Evolutionary conservation across 64 coral and sea anemone genomes (phyloP), one percentile per base, ranked within the genome.

Genomic region (Actinia equina): DNA sequence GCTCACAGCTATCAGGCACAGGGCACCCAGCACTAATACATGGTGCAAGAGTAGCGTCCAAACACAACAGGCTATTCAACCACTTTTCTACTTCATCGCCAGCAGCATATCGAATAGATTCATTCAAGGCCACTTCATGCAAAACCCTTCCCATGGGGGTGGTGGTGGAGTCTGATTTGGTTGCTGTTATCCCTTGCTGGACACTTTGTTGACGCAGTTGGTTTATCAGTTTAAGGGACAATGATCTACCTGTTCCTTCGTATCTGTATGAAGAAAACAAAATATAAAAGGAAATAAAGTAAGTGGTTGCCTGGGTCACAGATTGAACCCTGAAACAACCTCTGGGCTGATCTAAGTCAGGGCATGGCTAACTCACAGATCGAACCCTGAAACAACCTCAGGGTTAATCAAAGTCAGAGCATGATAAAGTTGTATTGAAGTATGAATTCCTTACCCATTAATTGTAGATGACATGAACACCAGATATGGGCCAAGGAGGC

Each of bases 401-500:
- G 30, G 62, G 62, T 5, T n/a, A 5, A 65, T n/a, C 20, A 23
- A 10, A 8, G 5, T 23, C 5, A 65, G 62, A 5, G n/a, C 4
- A 6, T 7, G 62, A 25, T 4, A 23, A 19, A n/a, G 62, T 0
- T 37, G 25, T 30, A 10, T 15, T 15, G 12, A 12, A 13, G 3
- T 59, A 57, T 44, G 15, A 71, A 49, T 49, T 11, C 7, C 55
- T 94, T 87, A 98, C 96, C 96, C 96, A 79, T 98, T 98, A 23
- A 98, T 88, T 17, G 96, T 98, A 43, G 96, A 98, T 1, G 96
- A 98, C 53, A 98, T 78, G 67, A 95, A 95, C 17, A 99, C 97
- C 77, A 99, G 84, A 57, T 99, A 99, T 7, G 97, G 93, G 3
- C 97, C 97, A 57, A 99, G 86, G 20, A 99, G 93, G 77, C 88